Evolutionary conservation across 2,113 vertebrate species (phyloP), one percentile per base, ranked within the genome.

Genomic region (Thamnaconus septentrionalis): DNA sequence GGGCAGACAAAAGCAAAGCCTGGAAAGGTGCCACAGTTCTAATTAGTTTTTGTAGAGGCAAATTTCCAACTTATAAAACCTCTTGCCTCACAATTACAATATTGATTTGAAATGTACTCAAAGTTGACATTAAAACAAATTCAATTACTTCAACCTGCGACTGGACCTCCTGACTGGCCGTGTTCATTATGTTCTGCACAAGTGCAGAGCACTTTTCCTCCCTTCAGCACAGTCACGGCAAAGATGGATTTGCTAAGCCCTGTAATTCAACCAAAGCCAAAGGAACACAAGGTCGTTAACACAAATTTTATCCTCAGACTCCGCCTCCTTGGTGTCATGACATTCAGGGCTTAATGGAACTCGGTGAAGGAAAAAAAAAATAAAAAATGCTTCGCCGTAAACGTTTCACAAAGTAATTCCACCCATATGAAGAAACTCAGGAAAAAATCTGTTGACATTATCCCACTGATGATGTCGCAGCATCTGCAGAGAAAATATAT

Each of bases 401-500:
- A 78, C 53, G 69, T 76, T 82, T 71, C 77, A 78, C 41, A 8
- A 85, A 86, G 84, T 88, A 89, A 88, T 88, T 89, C 84, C 73
- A 46, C 79, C 83, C 87, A 91, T 91, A 90, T 90, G 87, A 89
- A 86, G 84, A 85, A 90, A 88, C 65, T 79, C 79, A 75, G 79
- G 46, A 82, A 84, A 85, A 90, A 90, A 87, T 87, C 82, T 89
- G 88, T 85, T 85, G 85, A 83, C 85, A 88, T 91, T 86, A 88
- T 87, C 84, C 75, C 53, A n/a, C 73, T 63, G 73, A 67, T 74
- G 69, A 57, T 66, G 66, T 65, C 49, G 48, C 69, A 88, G 77
- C 90, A 91, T 92, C 87, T 91, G 88, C 82, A 81, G 68, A 76
- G 85, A 74, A 88, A 78, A 86, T 70, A 83, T 89, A 85, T 91